A percentile compares a stretch with the other conserved stretches of the same genome.
Evolutionary conservation across 2,888 invertebrate genomes (phyloP).

Genomic region (Stegophylla sp.): DNA sequence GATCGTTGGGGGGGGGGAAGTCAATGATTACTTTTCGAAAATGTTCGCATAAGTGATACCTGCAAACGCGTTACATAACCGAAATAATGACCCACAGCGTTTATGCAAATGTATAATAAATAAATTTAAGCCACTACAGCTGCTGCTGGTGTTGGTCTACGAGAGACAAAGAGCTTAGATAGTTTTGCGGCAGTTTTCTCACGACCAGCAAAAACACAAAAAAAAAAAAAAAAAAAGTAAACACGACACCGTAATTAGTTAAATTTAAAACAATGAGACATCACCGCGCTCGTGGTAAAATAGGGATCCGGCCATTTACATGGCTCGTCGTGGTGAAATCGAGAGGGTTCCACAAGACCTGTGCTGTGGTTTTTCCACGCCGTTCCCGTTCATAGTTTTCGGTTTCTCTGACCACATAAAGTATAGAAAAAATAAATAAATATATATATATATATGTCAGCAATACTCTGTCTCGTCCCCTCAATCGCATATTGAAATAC

Average conservation of each 20-base stretch:
- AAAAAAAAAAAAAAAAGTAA: neutral
- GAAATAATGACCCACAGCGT: neutral
- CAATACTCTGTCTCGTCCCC: neutral
- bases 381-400: slow-evolving; percentile 15
- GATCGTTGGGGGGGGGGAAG: no score
- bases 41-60: neutral
- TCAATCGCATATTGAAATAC: neutral
- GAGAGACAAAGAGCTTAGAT: neutral
- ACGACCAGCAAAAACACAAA: neutral
- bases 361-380: slow-evolving; percentile 12
- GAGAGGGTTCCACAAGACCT: neutral
- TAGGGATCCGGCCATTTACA: neutral
- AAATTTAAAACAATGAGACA: neutral
- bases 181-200: neutral
- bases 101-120: neutral
- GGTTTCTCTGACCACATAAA: slow-evolving; percentile 22
- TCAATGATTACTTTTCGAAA: neutral
- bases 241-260: neutral
- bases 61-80: neutral
- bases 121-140: neutral
- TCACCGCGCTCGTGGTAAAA: neutral
- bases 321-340: slow-evolving; percentile 24
- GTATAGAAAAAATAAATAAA: no score
- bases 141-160: no score
- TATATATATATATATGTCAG: no score